Conservation (phyloP, 2,888 invertebrate genomes). For the Lycaena phlaeas region DNA sequence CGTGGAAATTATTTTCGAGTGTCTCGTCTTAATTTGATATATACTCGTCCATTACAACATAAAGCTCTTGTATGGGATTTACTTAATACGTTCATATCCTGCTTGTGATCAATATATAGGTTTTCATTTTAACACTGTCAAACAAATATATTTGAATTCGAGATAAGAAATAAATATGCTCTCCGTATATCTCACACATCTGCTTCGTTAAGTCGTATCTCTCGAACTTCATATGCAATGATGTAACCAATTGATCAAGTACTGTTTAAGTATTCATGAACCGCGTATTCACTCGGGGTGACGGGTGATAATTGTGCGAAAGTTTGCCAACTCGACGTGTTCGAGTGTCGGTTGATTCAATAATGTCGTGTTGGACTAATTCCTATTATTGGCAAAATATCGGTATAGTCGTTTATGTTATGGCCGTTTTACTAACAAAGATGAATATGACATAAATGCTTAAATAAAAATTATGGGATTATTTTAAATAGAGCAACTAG, state of each 20-base stretch:
- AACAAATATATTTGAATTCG: not conserved
- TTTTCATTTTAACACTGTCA: not conserved
- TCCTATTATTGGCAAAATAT: not conserved
- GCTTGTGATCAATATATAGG: no score
- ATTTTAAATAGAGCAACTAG: no score
- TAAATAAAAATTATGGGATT: no score
- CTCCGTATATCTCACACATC: not conserved
- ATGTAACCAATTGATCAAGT: constrained; percentile 7
- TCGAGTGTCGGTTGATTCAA: not conserved
- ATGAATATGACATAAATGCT: no score
- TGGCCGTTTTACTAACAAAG: no score
- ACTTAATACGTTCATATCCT: no score
- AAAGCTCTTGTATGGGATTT: no score
- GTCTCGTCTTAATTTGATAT: no score
- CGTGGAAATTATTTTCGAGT: no score
- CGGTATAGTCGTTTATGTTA: no score
- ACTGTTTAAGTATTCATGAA: constrained; percentile 9
- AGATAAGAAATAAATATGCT: not conserved
- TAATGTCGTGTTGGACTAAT: not conserved
- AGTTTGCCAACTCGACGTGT: not conserved
- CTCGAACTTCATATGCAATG: constrained; percentile 8
- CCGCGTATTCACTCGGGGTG: not conserved
- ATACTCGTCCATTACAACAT: no score
- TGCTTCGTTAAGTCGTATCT: not conserved
- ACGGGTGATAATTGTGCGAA: not conserved